A percentile compares a stretch with the other conserved stretches of the same genome.
Conservation (phyloP, 2,113 vertebrate genomes). For the Halcyon senegalensis region DNA sequence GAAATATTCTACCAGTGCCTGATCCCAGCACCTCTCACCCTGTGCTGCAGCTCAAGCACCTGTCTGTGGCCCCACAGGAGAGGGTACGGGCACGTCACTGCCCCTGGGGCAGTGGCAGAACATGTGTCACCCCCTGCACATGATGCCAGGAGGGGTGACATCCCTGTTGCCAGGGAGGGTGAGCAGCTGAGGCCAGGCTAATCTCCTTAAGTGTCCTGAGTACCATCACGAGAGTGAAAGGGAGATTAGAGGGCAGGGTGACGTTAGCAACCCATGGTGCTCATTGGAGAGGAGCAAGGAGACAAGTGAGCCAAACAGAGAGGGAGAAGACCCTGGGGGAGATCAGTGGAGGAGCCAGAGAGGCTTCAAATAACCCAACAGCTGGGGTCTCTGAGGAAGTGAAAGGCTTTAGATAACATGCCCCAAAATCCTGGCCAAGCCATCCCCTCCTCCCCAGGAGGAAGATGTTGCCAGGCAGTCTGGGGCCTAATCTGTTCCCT, state of each 20-base stretch:
- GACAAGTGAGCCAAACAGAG: neutral
- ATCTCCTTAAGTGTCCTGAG: slow-evolving; percentile 38
- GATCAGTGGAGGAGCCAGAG: neutral
- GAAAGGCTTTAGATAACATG: neutral
- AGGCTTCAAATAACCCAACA: neutral
- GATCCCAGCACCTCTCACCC: neutral
- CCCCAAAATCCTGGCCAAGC: neutral
- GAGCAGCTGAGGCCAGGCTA: slow-evolving; percentile 5
- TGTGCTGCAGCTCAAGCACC: rapidly evolving
- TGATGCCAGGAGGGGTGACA: neutral
- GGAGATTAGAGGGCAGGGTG: slow-evolving; percentile 22
- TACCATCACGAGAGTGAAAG: neutral
- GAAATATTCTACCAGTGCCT: rapidly evolving
- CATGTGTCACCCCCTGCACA: neutral
- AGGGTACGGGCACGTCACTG: neutral
- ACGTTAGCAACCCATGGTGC: neutral
- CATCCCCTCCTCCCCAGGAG: neutral
- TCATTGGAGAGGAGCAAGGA: neutral
- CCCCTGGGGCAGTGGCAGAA: rapidly evolving
- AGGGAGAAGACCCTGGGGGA: neutral
- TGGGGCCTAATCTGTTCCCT: neutral
- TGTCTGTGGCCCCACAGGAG: neutral
- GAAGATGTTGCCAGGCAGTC: neutral
- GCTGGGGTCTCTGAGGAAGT: neutral
- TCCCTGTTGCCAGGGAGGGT: neutral